Evolutionary conservation across 2,888 invertebrate species (phyloP).

Genomic region (Archaeoteleia sp.): DNA sequence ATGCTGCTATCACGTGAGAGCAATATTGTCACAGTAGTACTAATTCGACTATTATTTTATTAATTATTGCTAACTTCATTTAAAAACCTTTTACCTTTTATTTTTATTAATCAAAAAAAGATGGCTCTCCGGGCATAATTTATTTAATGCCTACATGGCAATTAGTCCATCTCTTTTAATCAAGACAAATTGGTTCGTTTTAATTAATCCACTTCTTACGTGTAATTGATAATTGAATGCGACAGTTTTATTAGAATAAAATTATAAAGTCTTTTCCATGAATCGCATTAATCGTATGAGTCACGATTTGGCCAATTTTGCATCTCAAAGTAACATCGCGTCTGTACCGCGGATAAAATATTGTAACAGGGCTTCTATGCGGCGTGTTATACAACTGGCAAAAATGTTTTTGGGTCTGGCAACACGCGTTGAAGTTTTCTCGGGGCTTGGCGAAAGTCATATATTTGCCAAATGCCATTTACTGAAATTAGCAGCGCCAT

Average conservation of each 20-base stretch:
- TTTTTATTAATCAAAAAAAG: background rate
- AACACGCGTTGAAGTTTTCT: slow-evolving; percentile 26
- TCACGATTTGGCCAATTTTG: no score
- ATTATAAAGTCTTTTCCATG: no score
- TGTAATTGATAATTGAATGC: no score
- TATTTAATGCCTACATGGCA: no score
- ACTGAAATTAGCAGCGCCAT: slow-evolving; percentile 49
- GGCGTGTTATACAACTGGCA: background rate
- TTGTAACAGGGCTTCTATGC: slow-evolving; percentile 21
- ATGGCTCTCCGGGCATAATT: background rate
- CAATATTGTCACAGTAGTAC: slow-evolving; percentile 24
- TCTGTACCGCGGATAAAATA: slow-evolving; percentile 24
- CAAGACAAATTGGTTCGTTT: no score
- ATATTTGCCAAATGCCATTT: slow-evolving; percentile 51
- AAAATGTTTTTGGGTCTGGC: slow-evolving; percentile 21
- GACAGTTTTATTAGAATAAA: no score
- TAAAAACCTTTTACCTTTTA: background rate
- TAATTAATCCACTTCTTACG: no score
- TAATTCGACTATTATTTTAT: slow-evolving; percentile 12
- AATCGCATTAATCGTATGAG: no score
- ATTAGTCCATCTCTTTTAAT: no score
- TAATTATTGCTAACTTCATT: no score
- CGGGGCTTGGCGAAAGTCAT: slow-evolving; percentile 40
- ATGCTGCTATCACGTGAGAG: slow-evolving; percentile 24
- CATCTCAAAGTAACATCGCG: slow-evolving; percentile 17